Evolutionary conservation across 2,888 invertebrate species (phyloP), one percentile per base, ranked within the genome.

Genomic region (Oxycera nigricornis): DNA sequence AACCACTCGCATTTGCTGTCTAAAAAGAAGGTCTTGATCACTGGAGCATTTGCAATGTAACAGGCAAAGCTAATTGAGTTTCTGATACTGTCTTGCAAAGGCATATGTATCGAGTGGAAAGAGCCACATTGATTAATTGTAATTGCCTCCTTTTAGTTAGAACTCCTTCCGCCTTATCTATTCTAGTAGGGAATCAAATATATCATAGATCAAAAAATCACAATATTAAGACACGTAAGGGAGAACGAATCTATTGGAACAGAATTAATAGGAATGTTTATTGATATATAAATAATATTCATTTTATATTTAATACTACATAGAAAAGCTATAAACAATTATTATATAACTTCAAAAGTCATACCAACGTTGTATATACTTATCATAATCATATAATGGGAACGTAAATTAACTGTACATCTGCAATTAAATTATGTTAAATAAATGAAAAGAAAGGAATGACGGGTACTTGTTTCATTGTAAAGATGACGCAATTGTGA

Each of bases 81-180:
- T 46, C 46, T 46, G 14, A 46, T 35, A 35, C 35, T n/a, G 35
- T 35, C 35, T 35, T 35, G 11, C 35, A 11, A 35, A 7, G 35
- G 35, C 6, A 35, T 35, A 35, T 35, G 35, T 35, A 35, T 11
- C 35, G 6, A 35, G 35, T 35, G 6, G 35, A 6, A 35, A 35
- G 35, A 35, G n/a, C n/a, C n/a, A n/a, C n/a, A n/a, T 35, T 35
- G 35, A 35, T 7, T 7, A 7, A 35, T 59, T 35, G 20, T 6
- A 61, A n/a, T 30, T 14, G 31, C 22, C 35, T 65, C 11, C 41
- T 65, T 65, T 65, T 26, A 2, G 30, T 59, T 59, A 28, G 7
- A 17, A 20, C n/a, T 22, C 70, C 70, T 70, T 55, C 55, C 52
- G 70, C 70, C 70, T 70, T 70, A 70, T 52, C 28, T 50, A 70